These are phyloP conservation scores for Herpailurus yagouaroundi DNA, from an alignment of 2,113 vertebrate genomes.

Conservation along the genomic window DNA sequence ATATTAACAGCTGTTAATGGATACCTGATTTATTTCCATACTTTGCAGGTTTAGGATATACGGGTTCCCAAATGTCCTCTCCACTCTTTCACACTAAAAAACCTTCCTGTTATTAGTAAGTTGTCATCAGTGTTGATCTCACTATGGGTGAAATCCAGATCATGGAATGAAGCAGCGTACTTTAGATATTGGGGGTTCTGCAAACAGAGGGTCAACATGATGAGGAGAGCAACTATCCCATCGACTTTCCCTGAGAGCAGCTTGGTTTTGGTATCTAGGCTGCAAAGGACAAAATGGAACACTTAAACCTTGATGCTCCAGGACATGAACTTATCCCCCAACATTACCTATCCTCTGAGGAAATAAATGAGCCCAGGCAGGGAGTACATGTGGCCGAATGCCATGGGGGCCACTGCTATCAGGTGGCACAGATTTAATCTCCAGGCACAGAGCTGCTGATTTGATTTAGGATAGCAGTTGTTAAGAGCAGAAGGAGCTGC, in stretches of 20 bases:
- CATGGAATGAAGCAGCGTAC: slow-evolving; percentile 35
- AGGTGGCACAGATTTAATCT: slow-evolving; percentile 74
- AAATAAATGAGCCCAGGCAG: background rate
- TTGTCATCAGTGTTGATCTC: background rate
- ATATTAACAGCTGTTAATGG: background rate
- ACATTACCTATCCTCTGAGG: background rate
- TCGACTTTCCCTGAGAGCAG: background rate
- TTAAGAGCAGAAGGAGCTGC: slow-evolving; percentile 86
- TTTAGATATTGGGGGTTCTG: background rate
- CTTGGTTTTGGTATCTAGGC: background rate
- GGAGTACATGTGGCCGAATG: background rate
- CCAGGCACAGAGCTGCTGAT: slow-evolving; percentile 69
- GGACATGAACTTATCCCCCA: background rate
- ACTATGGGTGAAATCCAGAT: background rate
- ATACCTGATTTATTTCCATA: background rate
- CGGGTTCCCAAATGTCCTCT: background rate
- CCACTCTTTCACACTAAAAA: background rate
- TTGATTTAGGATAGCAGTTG: slow-evolving; percentile 88
- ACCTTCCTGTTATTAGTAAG: background rate
- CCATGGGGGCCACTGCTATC: background rate
- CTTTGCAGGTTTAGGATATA: background rate
- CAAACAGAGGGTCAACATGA: accelerated
- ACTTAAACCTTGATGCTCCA: background rate
- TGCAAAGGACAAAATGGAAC: background rate
- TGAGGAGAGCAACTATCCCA: background rate